These are phyloP conservation scores for Gallinago media DNA, from an alignment of 2,113 vertebrate genomes.

Conservation along the genomic window DNA sequence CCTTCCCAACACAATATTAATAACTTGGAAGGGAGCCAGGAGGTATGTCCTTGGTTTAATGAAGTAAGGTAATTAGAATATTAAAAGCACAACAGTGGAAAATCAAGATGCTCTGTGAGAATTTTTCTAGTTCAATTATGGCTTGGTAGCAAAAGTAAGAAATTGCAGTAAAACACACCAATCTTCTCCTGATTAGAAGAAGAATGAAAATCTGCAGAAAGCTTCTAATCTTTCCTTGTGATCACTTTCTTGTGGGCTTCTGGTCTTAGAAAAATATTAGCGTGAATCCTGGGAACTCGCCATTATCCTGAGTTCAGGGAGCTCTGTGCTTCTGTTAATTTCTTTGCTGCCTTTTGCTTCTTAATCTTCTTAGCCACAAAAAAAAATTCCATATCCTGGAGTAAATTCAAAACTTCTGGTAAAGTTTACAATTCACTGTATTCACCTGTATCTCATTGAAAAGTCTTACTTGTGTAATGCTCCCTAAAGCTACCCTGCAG, in stretches of 20 bases:
- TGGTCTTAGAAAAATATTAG: neutral
- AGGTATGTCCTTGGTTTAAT: neutral
- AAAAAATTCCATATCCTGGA: neutral
- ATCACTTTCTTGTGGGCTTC: neutral
- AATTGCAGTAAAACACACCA: neutral
- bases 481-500: neutral
- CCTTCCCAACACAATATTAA: neutral
- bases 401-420: slow-evolving; percentile 41
- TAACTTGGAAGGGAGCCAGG: neutral
- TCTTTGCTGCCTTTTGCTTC: neutral
- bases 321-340: neutral
- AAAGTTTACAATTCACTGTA: neutral
- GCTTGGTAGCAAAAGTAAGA: neutral
- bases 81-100: neutral
- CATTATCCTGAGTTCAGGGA: neutral
- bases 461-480: neutral
- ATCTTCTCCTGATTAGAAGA: neutral
- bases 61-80: neutral
- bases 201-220: neutral
- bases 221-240: neutral
- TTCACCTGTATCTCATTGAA: slow-evolving; percentile 11
- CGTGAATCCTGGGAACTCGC: neutral
- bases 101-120: neutral
- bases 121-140: neutral
- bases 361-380: slow-evolving; percentile 2